Evolutionary conservation across 2,888 invertebrate genomes (phyloP).

Genomic region (Lithophane ornitopus): DNA sequence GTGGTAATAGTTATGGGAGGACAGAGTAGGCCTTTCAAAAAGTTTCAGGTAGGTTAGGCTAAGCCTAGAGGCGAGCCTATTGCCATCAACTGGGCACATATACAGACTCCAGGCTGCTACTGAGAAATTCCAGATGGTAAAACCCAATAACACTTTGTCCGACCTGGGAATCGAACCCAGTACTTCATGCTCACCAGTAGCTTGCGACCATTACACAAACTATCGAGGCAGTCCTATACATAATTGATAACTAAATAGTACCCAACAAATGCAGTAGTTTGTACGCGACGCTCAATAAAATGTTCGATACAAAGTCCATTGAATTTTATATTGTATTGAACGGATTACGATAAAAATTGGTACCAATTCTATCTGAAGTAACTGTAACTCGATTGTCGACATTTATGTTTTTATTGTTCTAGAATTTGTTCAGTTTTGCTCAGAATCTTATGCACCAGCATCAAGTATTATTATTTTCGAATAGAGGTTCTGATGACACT

Average conservation of each 20-base stretch:
- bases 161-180: no score
- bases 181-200: no score
- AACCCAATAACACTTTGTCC: no score
- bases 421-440: neutral
- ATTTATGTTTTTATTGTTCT: neutral
- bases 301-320: slow-evolving; percentile 27
- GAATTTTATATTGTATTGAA: slow-evolving; percentile 33
- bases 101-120: no score
- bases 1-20: no score
- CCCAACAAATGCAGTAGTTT: slow-evolving; percentile 14
- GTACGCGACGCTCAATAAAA: slow-evolving; percentile 31
- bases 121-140: no score
- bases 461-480: neutral
- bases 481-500: neutral
- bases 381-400: neutral
- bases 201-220: no score
- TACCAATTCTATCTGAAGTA: slow-evolving; percentile 7
- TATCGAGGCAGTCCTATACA: neutral
- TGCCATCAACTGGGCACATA: no score
- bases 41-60: no score
- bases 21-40: no score
- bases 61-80: no score
- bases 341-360: slow-evolving; percentile 27
- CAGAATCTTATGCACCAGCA: neutral
- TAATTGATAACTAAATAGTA: slow-evolving; percentile 1